Evolutionary conservation across 2,797 vertebrate genomes (phyloP).

Genomic region (Tragelaphus oryx): DNA sequence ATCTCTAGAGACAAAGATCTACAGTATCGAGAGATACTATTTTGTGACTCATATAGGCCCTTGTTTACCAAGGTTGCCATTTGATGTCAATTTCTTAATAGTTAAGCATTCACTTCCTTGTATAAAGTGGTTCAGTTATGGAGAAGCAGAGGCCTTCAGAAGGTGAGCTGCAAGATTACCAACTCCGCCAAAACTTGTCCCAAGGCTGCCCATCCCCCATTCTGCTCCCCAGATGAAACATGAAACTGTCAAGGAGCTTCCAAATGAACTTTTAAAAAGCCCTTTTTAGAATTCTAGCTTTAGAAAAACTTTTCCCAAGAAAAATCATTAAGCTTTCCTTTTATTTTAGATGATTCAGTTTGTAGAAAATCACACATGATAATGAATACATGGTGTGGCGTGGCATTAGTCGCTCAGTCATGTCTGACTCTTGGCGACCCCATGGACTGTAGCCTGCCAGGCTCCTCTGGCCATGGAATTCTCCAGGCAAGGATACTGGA

Average conservation of each 20-base stretch:
- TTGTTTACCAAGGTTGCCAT: background rate
- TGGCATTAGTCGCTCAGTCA: background rate
- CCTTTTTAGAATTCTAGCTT: background rate
- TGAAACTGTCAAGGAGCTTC: background rate
- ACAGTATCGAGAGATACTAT: background rate
- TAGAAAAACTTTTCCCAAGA: background rate
- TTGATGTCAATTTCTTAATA: background rate
- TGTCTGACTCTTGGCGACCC: background rate
- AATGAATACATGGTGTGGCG: background rate
- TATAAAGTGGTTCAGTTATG: background rate
- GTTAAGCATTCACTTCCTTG: background rate
- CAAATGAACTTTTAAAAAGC: background rate
- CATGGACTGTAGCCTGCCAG: background rate
- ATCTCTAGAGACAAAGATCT: background rate
- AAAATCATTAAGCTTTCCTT: constrained; percentile 31
- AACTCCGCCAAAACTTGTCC: background rate
- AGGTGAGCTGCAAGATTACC: background rate
- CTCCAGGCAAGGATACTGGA: background rate
- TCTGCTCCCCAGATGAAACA: background rate
- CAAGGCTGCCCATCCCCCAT: background rate
- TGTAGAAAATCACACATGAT: background rate
- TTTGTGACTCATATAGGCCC: background rate
- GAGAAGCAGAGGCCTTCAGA: background rate
- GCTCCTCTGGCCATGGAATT: background rate
- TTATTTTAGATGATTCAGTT: constrained; percentile 48